Evolutionary conservation across 2,888 invertebrate genomes (phyloP).

Genomic region (Rotaria socialis): DNA sequence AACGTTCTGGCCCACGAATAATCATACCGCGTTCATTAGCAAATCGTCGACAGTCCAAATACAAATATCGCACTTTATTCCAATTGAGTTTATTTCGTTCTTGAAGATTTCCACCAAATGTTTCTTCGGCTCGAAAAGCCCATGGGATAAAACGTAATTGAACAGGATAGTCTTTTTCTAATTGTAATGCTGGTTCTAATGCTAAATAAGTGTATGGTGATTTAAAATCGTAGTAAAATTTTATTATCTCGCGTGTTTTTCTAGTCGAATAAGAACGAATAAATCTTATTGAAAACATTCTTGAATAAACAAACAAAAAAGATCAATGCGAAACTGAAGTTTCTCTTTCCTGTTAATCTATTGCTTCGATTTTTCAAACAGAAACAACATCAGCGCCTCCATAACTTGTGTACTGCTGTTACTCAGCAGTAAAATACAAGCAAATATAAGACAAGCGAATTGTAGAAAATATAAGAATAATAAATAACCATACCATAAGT

Average conservation of each 20-base stretch:
- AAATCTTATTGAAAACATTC: background rate
- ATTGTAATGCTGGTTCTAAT: background rate
- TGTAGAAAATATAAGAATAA: background rate
- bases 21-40: conserved; percentile 31
- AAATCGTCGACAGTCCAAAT: conserved; percentile 8
- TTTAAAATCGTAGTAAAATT: conserved; percentile 32
- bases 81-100: background rate
- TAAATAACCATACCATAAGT: background rate
- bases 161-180: conserved; percentile 12
- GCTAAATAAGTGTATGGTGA: conserved; percentile 20
- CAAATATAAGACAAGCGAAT: background rate
- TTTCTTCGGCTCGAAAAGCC: background rate
- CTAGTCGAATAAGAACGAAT: background rate
- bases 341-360: background rate
- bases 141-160: background rate
- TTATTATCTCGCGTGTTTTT: background rate
- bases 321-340: too few relatives aligned
- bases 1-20: conserved; percentile 10
- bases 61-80: conserved; percentile 31
- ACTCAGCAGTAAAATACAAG: background rate
- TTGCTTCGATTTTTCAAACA: conserved; percentile 8
- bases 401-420: background rate
- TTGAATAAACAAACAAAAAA: background rate
- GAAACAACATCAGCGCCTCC: background rate
- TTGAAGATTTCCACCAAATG: conserved; percentile 25